These are phyloP conservation scores for Augochlora pura DNA, from an alignment of 1,140 invertebrate species.

Conservation along the genomic window DNA sequence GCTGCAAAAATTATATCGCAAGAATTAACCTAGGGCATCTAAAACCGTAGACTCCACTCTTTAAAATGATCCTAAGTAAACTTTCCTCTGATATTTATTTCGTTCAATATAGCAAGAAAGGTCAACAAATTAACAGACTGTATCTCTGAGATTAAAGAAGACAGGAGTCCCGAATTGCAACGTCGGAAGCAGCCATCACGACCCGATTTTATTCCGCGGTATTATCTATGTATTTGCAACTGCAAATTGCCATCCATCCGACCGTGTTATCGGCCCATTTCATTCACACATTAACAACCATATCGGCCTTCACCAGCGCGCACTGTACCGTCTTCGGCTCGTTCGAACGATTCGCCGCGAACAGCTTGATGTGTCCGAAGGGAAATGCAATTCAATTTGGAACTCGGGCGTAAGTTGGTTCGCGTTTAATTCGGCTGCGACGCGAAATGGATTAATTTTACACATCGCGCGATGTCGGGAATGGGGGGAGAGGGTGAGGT, in stretches of 20 bases:
- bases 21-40: too few species aligned
- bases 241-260: background rate
- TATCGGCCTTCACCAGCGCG: background rate
- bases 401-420: conserved; percentile 1
- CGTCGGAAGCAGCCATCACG: too few species aligned
- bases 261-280: background rate
- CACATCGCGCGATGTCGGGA: background rate
- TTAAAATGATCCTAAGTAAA: too few species aligned
- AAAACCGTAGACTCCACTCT: too few species aligned
- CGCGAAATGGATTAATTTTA: conserved; percentile 11
- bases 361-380: background rate
- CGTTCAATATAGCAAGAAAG: too few species aligned
- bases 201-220: background rate
- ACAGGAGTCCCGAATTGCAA: too few species aligned
- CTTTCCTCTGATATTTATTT: too few species aligned
- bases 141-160: background rate
- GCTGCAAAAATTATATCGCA: too few species aligned
- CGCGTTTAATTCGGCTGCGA: conserved; percentile 1
- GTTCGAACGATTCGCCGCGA: conserved; percentile 7
- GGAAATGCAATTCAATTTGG: background rate
- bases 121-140: too few species aligned
- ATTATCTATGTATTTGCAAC: background rate
- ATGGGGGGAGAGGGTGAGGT: too few species aligned
- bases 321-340: background rate
- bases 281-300: background rate